Percentiles rank a stretch among this genome's conserved stretches.
These are phyloP conservation scores for Calypte anna DNA, from an alignment of 2,113 vertebrate species.

Conservation along the genomic window DNA sequence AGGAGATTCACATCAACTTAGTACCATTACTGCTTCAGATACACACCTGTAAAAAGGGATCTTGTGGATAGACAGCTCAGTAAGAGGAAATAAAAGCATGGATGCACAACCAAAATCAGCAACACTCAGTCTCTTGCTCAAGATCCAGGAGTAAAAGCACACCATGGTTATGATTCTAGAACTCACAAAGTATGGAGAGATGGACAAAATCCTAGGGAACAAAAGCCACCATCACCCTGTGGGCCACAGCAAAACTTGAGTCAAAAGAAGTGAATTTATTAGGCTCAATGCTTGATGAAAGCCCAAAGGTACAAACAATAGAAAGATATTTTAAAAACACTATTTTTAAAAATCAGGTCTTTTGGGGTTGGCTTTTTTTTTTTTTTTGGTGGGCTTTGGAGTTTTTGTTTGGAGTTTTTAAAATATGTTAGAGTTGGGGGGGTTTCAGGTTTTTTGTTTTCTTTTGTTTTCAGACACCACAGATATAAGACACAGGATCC, in stretches of 20 bases:
- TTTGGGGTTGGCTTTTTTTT: not conserved
- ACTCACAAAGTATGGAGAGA: accelerated
- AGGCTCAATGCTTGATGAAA: not conserved
- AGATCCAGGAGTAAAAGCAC: not conserved
- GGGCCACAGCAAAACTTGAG: not conserved
- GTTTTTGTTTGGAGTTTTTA: not conserved
- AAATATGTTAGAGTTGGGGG: not conserved
- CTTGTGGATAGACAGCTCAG: not conserved
- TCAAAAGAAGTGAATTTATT: not conserved
- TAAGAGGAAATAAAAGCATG: not conserved
- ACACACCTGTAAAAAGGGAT: not conserved
- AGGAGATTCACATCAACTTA: not conserved
- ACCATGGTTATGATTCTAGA: not conserved
- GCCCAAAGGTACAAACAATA: not conserved
- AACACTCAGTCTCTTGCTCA: not conserved
- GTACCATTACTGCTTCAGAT: not conserved
- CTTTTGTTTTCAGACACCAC: not conserved
- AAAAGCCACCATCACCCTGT: not conserved
- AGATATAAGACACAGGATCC: not conserved
- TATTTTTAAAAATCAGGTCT: not conserved
- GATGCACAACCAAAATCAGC: not conserved
- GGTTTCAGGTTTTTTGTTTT: too few species aligned
- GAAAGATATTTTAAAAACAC: not conserved
- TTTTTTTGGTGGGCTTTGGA: too few species aligned
- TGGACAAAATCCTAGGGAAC: not conserved